Evolutionary conservation across 2,797 vertebrate genomes (phyloP).

Genomic region (Girardinus metallicus): DNA sequence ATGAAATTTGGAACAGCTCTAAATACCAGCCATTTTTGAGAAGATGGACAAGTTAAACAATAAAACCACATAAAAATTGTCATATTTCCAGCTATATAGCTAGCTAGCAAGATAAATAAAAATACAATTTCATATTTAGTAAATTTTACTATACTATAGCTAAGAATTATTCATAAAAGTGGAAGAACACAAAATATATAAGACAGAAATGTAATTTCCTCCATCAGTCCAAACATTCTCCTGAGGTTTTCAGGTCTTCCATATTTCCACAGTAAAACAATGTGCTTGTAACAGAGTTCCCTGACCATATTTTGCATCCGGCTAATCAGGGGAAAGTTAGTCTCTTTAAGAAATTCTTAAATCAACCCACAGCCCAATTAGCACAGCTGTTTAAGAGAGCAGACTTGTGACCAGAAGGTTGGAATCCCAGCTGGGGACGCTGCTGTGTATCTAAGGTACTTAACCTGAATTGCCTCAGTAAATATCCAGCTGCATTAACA

Average conservation of each 20-base stretch:
- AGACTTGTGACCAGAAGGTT: conserved; percentile 85
- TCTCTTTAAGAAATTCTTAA: conserved; percentile 65
- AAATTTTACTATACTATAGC: neutral
- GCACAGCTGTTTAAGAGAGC: conserved; percentile 80
- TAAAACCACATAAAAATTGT: neutral
- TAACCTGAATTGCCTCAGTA: conserved; percentile 86
- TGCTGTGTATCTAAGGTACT: conserved; percentile 75
- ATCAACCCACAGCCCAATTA: conserved; percentile 81
- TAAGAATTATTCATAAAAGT: neutral
- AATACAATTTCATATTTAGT: neutral
- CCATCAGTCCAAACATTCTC: neutral
- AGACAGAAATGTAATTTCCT: neutral
- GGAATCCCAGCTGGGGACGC: conserved; percentile 80
- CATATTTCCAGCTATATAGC: neutral
- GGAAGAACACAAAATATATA: neutral
- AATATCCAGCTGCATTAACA: conserved; percentile 83
- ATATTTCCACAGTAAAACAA: conserved; percentile 1
- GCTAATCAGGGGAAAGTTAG: conserved; percentile 55
- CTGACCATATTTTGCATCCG: conserved; percentile 48
- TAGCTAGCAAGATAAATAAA: neutral
- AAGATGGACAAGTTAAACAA: neutral
- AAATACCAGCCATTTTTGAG: neutral
- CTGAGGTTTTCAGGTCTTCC: conserved; percentile 8
- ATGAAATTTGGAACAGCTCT: neutral
- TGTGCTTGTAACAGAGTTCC: conserved; percentile 8